A percentile compares a stretch with the other conserved stretches of the same genome.
Evolutionary conservation across 1,140 invertebrate genomes (phyloP).

Genomic region (Conopomorpha cramerella): DNA sequence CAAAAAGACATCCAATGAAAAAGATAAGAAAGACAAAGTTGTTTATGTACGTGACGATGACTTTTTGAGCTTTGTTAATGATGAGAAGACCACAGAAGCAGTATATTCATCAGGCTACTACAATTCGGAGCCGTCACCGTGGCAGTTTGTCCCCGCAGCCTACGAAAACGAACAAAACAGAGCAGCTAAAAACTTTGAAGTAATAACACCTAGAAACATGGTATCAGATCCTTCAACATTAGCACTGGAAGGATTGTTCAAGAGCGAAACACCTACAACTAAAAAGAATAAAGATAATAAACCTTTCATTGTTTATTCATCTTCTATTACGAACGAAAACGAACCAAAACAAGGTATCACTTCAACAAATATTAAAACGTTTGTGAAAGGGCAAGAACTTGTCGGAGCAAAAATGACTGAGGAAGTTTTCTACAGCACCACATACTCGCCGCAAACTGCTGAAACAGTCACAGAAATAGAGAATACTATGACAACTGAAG

Average conservation of each 20-base stretch:
- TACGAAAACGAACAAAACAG: conserved; percentile 40
- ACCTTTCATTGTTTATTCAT: conserved; percentile 55
- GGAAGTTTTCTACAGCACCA: conserved; percentile 19
- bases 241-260: conserved; percentile 66
- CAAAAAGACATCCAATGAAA: conserved; percentile 13
- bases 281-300: conserved; percentile 22
- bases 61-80: conserved; percentile 40
- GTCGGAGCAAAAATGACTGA: conserved; percentile 26
- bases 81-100: conserved; percentile 29
- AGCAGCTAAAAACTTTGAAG: conserved; percentile 26
- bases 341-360: conserved; percentile 32
- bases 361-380: conserved; percentile 27
- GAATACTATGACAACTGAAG: conserved; percentile 6
- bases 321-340: conserved; percentile 23
- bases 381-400: conserved; percentile 43
- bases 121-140: conserved; percentile 19
- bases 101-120: conserved; percentile 10
- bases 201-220: conserved; percentile 33
- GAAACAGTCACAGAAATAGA: conserved; percentile 10
- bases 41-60: conserved; percentile 30
- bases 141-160: conserved; percentile 51
- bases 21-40: conserved; percentile 10
- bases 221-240: conserved; percentile 64
- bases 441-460: conserved; percentile 30
- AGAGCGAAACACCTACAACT: conserved; percentile 41